Conservation (phyloP, 2,888 invertebrate genomes). For the Cantharis flavilabris region DNA sequence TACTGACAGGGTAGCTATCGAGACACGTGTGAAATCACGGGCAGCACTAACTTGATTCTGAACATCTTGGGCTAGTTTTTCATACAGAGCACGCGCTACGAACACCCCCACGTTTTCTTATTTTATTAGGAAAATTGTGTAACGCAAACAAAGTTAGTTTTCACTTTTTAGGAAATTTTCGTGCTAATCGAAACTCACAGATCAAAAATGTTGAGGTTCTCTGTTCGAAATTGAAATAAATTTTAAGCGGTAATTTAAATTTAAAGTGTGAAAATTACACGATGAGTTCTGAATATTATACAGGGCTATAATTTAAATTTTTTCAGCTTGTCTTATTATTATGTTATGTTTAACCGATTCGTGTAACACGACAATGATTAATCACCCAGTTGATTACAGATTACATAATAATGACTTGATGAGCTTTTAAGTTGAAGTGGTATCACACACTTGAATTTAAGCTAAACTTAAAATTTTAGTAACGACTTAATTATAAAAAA, state of each 20-base stretch:
- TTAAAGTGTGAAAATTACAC: not conserved
- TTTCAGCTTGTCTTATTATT: not conserved
- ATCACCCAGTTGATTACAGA: not conserved
- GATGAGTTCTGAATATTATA: not conserved
- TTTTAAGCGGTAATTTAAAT: not conserved
- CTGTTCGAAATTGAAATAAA: not conserved
- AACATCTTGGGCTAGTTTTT: constrained; percentile 9
- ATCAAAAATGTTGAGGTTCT: not conserved
- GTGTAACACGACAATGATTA: not conserved
- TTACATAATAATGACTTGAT: not conserved
- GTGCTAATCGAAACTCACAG: not conserved
- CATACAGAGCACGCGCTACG: constrained; percentile 21
- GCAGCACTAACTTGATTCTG: constrained; percentile 16
- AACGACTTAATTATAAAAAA: not conserved
- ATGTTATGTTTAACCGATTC: not conserved
- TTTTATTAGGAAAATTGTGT: constrained; percentile 16
- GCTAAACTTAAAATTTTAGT: not conserved
- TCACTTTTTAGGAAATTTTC: not conserved
- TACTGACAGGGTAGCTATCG: not conserved
- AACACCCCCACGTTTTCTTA: constrained; percentile 19
- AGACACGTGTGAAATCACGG: constrained; percentile 25
- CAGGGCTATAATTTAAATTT: not conserved
- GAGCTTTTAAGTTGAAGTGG: not conserved
- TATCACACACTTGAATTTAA: not conserved
- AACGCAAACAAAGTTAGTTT: constrained; percentile 6